These are phyloP conservation scores for Syngnathus floridae DNA, from an alignment of 2,113 vertebrate species.

Conservation along the genomic window DNA sequence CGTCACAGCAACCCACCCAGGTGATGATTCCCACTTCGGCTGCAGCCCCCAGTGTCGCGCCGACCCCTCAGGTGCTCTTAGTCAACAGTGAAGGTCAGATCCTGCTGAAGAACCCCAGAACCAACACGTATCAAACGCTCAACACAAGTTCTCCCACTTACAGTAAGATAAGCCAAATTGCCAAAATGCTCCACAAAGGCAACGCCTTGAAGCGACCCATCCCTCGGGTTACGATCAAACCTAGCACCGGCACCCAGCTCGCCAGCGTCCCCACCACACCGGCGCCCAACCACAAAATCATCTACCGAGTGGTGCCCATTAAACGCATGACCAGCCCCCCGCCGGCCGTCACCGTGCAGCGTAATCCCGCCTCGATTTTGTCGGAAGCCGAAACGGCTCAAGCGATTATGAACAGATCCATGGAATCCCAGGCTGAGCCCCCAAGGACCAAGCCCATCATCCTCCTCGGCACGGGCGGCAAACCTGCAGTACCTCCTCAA, in stretches of 20 bases:
- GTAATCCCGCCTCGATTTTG: neutral
- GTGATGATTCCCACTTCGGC: constrained; percentile 5
- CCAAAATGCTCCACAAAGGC: constrained; percentile 64
- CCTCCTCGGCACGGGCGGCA: constrained; percentile 18
- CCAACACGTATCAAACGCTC: constrained; percentile 63
- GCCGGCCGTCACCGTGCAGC: constrained; percentile 8
- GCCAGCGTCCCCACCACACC: neutral
- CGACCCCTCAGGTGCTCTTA: constrained; percentile 70
- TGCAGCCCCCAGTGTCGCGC: constrained; percentile 2
- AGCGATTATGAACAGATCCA: constrained; percentile 59
- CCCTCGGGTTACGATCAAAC: constrained; percentile 55
- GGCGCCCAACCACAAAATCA: constrained; percentile 24
- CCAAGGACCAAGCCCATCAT: constrained; percentile 35
- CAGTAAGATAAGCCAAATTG: constrained; percentile 68
- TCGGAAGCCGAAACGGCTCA: constrained; percentile 39
- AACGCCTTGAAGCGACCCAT: constrained; percentile 42
- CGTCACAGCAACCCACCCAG: constrained; percentile 22
- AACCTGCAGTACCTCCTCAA: neutral
- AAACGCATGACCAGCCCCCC: constrained; percentile 13
- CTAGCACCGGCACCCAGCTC: constrained; percentile 10
- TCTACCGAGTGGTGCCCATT: constrained; percentile 47
- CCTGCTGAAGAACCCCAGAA: constrained; percentile 73
- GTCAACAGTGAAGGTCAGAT: constrained; percentile 82
- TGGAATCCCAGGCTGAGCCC: constrained; percentile 43
- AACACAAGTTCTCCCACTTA: constrained; percentile 57